phyloP scores from a whole-genome alignment of 2,113 vertebrate genomes.

The Hemiprocne comata region DNA sequence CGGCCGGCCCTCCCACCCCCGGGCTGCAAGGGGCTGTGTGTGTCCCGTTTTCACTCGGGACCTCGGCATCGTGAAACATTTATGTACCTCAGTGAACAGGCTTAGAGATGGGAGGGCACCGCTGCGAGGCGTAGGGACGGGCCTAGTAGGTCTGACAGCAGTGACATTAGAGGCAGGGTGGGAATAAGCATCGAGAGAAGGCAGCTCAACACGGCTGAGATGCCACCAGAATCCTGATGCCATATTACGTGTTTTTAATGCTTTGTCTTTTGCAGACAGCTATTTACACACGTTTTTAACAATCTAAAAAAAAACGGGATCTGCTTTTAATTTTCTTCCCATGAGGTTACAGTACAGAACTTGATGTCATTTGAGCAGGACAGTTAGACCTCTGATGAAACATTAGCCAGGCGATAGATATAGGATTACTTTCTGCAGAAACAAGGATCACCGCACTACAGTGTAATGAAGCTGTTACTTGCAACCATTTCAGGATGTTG shows the following conservation, averaged over 20 bases:
- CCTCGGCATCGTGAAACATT: neutral
- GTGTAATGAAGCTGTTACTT: neutral
- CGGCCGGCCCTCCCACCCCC: too few species aligned
- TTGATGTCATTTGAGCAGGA: conserved; percentile 57
- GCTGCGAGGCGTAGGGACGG: too few species aligned
- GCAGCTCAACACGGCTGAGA: neutral
- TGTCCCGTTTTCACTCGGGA: neutral
- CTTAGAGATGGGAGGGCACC: neutral
- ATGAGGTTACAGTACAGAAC: neutral
- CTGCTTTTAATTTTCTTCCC: neutral
- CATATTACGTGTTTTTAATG: fast-evolving
- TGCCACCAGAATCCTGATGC: neutral
- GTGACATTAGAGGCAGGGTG: conserved; percentile 33
- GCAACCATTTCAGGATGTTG: neutral
- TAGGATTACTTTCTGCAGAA: conserved; percentile 66
- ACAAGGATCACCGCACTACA: neutral
- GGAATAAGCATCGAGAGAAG: neutral
- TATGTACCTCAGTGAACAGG: neutral
- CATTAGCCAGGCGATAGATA: conserved; percentile 43
- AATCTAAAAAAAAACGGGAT: neutral
- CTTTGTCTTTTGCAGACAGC: neutral
- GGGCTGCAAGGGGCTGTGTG: neutral
- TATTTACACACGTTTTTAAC: too few species aligned
- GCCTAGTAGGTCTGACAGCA: neutral
- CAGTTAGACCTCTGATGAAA: conserved; percentile 74